These are phyloP conservation scores for Capitulum mitella DNA, from an alignment of 2,888 invertebrate species.

Conservation along the genomic window DNA sequence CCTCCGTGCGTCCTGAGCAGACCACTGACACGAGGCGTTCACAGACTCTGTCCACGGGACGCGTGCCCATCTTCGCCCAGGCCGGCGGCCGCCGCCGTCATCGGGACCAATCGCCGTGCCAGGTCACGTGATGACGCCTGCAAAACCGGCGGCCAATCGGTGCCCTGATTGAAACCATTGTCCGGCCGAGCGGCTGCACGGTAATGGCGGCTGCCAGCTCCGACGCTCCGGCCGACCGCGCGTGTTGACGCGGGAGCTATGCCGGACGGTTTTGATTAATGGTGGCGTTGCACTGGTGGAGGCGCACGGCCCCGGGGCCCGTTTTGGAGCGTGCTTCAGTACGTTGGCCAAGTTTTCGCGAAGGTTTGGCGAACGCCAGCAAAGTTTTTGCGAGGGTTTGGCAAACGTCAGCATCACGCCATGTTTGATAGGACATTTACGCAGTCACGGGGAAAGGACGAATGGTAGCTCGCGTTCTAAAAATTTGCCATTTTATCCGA, in stretches of 20 bases:
- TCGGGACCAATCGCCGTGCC: not conserved
- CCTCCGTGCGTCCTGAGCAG: not conserved
- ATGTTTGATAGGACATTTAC: too few relatives aligned
- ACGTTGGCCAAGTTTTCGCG: too few relatives aligned
- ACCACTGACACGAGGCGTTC: not conserved
- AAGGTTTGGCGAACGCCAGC: too few relatives aligned
- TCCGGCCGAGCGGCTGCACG: not conserved
- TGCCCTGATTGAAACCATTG: constrained; percentile 13
- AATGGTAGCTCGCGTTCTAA: too few relatives aligned
- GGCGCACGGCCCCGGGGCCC: too few relatives aligned
- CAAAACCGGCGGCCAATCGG: constrained; percentile 1
- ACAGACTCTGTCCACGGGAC: not conserved
- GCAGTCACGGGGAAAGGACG: too few relatives aligned
- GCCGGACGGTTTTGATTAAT: not conserved
- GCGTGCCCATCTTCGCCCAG: not conserved
- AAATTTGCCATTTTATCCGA: too few relatives aligned
- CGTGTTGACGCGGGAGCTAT: not conserved
- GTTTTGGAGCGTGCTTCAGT: too few relatives aligned
- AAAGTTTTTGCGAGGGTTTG: too few relatives aligned
- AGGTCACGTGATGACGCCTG: not conserved
- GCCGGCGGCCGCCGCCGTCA: not conserved
- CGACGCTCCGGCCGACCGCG: not conserved
- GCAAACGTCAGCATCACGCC: too few relatives aligned
- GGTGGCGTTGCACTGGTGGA: not conserved
- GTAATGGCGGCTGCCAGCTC: not conserved